Evolutionary conservation across 2,113 vertebrate species (phyloP).

Genomic region (Entelurus aequoreus): DNA sequence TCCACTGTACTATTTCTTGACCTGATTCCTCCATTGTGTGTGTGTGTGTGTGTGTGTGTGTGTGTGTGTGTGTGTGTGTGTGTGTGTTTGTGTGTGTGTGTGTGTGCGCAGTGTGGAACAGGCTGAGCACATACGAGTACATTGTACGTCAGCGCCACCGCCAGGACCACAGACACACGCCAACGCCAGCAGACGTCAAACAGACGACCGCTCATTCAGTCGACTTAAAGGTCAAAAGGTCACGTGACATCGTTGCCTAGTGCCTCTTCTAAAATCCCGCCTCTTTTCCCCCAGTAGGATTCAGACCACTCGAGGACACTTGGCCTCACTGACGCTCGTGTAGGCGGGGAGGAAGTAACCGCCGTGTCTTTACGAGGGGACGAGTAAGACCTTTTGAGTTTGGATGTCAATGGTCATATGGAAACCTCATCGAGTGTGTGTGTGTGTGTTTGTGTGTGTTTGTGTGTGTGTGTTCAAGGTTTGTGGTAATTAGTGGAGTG

Average conservation of each 20-base stretch:
- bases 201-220: conserved; percentile 59
- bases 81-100: not conserved
- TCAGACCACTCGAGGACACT: conserved; percentile 66
- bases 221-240: conserved; percentile 69
- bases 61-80: conserved; percentile 4
- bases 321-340: conserved; percentile 75
- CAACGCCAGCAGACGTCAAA: conserved; percentile 50
- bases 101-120: conserved; percentile 84
- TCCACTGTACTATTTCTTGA: not conserved
- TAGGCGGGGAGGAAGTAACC: conserved; percentile 67
- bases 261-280: no score
- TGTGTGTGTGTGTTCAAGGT: conserved; percentile 31
- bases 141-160: conserved; percentile 87
- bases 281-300: not conserved
- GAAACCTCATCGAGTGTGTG: not conserved
- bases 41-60: conserved; percentile 11
- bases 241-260: not conserved
- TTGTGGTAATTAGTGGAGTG: conserved; percentile 52
- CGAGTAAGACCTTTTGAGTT: not conserved
- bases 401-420: not conserved
- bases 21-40: not conserved
- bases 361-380: conserved; percentile 47
- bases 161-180: conserved; percentile 69
- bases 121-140: conserved; percentile 92
- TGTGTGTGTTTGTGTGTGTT: not conserved